Evolutionary conservation across 2,797 vertebrate species (phyloP).

Genomic region (Centropyge bicolor): DNA sequence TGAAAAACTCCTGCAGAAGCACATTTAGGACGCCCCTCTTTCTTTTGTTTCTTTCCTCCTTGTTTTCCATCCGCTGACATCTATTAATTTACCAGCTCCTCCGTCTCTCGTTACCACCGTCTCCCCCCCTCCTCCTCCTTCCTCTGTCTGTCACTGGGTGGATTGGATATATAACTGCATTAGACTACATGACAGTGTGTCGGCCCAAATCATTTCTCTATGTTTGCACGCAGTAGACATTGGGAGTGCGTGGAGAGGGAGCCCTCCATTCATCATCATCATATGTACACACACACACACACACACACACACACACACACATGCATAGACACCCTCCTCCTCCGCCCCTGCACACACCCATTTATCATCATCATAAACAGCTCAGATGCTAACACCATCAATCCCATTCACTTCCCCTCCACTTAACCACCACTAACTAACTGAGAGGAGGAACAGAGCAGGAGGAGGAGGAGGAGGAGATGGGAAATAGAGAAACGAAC

Average conservation of each 20-base stretch:
- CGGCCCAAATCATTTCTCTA: constrained; percentile 93
- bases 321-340: constrained; percentile 43
- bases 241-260: constrained; percentile 91
- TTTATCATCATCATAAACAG: constrained; percentile 85
- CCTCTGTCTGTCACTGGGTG: constrained; percentile 79
- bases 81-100: constrained; percentile 64
- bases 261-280: constrained; percentile 85
- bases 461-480: constrained; percentile 11
- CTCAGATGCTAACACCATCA: constrained; percentile 91
- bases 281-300: constrained; percentile 56
- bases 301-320: constrained; percentile 51
- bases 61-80: constrained; percentile 58
- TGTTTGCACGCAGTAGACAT: constrained; percentile 93
- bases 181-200: constrained; percentile 93
- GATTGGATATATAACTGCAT: constrained; percentile 95
- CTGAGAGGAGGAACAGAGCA: constrained; percentile 40
- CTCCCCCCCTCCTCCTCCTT: constrained; percentile 11
- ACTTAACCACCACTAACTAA: constrained; percentile 81
- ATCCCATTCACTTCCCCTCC: constrained; percentile 92
- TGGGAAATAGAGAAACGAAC: constrained; percentile 6
- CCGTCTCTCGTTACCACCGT: constrained; percentile 38
- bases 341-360: constrained; percentile 68
- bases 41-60: constrained; percentile 59
- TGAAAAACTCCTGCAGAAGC: not conserved
- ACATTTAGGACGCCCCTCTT: constrained; percentile 37